Evolutionary conservation across 1,140 invertebrate genomes (phyloP), one percentile per base, ranked within the genome.

Genomic region (Conus betulinus): DNA sequence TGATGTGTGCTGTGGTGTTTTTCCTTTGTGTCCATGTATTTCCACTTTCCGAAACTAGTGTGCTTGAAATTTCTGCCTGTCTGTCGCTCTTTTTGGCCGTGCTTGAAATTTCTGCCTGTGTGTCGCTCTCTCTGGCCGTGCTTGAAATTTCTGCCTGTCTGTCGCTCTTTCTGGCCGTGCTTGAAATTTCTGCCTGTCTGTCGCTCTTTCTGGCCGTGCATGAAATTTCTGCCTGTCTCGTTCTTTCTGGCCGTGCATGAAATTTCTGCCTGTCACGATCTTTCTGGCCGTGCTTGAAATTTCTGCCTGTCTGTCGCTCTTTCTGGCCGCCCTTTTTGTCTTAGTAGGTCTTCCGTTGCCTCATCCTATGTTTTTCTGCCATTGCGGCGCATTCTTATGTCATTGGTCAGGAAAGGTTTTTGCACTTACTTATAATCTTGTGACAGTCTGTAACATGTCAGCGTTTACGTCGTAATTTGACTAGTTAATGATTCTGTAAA

Each of bases 281-380:
- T 71, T 20, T 71, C 67, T 71, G 13, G 11, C 67, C 20, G 11
- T 71, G 17, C 17, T 0, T 63, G 60, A 11, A 13, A 11, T 63
- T 20, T 71, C 67, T 71, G 67, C 10, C 67, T 71, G 15, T 87
- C 85, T 51, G 7, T 39, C 74, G 20, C 1, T 51, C 10, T 25
- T 74, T 71, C 39, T 27, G 25, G n/a, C 67, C 27, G 57, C 84
- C 67, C 27, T 85, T 55, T 85, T 13, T 85, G 52, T 84, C 60
- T 63, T 20, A 13, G 11, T 63, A 11, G 10, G 11, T 63, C 60
- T 63, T 20, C 17, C 60, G 10, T 20, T 63, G 11, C 17, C 60
- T 63, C 60, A 13, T 20, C 17, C 60, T 63, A 11, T 63, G 11
- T 4, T 39, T 85, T 10, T 85, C 84, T 85, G 8, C 63, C 84